These are phyloP conservation scores for Prunella strophiata DNA, from an alignment of 2,797 vertebrate genomes.

Conservation along the genomic window DNA sequence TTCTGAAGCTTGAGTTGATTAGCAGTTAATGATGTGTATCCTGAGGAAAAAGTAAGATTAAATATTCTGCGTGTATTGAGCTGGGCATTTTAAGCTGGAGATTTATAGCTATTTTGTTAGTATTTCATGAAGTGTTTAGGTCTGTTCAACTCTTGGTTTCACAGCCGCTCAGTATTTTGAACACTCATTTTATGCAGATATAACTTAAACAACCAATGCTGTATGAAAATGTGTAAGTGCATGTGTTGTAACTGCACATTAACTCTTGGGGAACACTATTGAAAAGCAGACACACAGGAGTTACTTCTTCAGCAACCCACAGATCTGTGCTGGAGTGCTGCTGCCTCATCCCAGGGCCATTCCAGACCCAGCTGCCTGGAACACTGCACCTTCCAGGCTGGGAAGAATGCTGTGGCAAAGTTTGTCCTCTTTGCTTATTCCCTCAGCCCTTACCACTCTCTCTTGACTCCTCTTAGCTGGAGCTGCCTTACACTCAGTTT, in stretches of 20 bases:
- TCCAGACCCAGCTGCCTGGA: not conserved
- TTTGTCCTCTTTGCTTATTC: not conserved
- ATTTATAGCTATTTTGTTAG: conserved; percentile 66
- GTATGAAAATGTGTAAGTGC: not conserved
- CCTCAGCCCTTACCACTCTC: not conserved
- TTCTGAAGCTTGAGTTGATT: conserved; percentile 78
- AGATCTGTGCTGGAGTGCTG: not conserved
- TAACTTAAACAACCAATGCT: not conserved
- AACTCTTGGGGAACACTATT: not conserved
- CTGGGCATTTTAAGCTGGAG: conserved; percentile 46
- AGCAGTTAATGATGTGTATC: conserved; percentile 78
- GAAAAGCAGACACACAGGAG: not conserved
- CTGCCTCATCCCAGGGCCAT: not conserved
- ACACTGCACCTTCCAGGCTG: not conserved
- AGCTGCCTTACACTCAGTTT: not conserved
- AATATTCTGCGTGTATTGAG: conserved; percentile 33
- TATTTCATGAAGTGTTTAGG: conserved; percentile 64
- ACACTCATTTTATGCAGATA: conserved; percentile 61
- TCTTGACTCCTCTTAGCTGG: not conserved
- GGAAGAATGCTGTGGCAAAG: accelerated
- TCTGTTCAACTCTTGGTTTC: conserved; percentile 40
- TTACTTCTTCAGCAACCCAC: not conserved
- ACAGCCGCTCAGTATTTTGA: conserved; percentile 46
- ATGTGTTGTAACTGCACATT: not conserved
- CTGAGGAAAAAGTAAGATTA: conserved; percentile 60